Conservation (phyloP, 2,797 vertebrate species). For the Sebastes iracundus region DNA sequence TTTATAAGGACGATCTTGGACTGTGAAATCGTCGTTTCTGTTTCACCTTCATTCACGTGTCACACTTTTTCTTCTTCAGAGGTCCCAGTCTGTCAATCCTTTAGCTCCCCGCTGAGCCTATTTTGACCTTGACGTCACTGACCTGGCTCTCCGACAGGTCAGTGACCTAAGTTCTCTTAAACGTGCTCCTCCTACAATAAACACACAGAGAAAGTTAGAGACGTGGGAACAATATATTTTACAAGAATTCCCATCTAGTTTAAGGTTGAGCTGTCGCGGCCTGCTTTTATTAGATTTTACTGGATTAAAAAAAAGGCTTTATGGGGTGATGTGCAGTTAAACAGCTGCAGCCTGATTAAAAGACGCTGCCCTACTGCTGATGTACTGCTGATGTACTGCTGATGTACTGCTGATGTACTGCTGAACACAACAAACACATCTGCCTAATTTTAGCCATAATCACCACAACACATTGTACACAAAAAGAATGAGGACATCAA, state of each 20-base stretch:
- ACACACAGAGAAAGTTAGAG: background rate
- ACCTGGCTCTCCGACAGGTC: constrained; percentile 1
- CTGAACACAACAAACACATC: background rate
- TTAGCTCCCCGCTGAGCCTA: constrained; percentile 56
- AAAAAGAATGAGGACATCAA: background rate
- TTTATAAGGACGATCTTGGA: background rate
- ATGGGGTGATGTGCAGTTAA: background rate
- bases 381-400: background rate
- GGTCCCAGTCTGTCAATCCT: constrained; percentile 36
- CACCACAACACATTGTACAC: background rate
- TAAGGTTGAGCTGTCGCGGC: background rate
- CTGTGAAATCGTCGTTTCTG: background rate
- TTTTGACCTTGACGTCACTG: constrained; percentile 66
- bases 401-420: background rate
- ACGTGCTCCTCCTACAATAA: constrained; percentile 1
- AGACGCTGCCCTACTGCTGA: background rate
- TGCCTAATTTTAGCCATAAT: background rate
- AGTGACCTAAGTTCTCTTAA: background rate
- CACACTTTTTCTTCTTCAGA: constrained; percentile 20
- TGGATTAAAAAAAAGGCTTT: background rate
- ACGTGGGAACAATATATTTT: background rate
- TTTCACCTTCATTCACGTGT: constrained; percentile 1
- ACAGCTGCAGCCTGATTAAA: constrained; percentile 4
- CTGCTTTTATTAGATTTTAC: background rate
- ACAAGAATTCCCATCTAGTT: background rate